Evolutionary conservation across 2,113 vertebrate species (phyloP), one percentile per base, ranked within the genome.

Genomic region (Anolis carolinensis): DNA sequence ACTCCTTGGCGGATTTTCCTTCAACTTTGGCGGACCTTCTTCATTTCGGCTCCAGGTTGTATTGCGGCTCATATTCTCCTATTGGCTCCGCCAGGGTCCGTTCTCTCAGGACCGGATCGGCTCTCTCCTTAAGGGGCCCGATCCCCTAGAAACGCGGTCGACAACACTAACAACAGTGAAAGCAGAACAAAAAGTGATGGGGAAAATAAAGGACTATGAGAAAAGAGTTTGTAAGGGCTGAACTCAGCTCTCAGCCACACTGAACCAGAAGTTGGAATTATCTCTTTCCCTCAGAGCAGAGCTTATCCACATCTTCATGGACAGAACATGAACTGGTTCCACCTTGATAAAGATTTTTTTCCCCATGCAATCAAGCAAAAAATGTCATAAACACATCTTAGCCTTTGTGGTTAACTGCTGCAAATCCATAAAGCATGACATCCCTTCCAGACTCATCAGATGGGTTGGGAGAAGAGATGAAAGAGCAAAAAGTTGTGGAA

Each of bases 241-340:
- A 71, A 30, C 80, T 32, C 44, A 70, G 63, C 39, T 70, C 80
- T 82, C 81, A 82, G 44, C 30, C 68, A 71, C 23, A 55, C 30
- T 71, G 67, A 71, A 55, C 52, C 81, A 55, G 48, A 48, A 71
- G 44, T n/a, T 82, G 48, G 67, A 82, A 52, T 30, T 50, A 70
- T 52, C 67, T 82, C n/a, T 82, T 70, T 71, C 32, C 81, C 67
- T 52, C 81, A 34, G 62, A 67, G 44, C 18, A 70, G 16, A 25
- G 67, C 48, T 82, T 82, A 71, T 82, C 48, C 67, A 71, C 34
- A 82, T 52, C 48, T 23, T 81, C 67, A 71, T 70, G 80, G 80
- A 52, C 62, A 67, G 79, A 80, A 67, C 39, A 70, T 82, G 48
- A 71, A 71, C 44, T 32, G 81, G 48, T 48, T 82, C 81, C 67